Percentiles rank a stretch among this genome's conserved stretches.
Evolutionary conservation across 92 coral and sea anemone species (phyloP).

Genomic region (Palythoa grandiflora): DNA sequence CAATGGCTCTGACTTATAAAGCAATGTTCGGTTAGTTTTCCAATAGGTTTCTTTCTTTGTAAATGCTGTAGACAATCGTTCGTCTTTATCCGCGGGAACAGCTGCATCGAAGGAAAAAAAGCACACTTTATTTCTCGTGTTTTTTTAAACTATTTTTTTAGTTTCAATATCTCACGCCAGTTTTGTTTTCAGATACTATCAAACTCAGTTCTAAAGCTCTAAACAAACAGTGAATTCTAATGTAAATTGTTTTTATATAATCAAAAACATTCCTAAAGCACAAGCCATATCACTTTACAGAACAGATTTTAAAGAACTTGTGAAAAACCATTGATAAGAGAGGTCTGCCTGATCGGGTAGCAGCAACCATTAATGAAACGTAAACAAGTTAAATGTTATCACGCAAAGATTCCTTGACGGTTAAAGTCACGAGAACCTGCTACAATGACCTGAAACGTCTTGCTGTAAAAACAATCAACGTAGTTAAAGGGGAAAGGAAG

Average conservation of each 20-base stretch:
- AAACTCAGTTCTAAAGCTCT: neutral
- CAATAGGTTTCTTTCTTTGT: neutral
- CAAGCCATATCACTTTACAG: constrained; percentile 31
- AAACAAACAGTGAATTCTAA: neutral
- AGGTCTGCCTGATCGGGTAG: constrained; percentile 5
- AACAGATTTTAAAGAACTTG: neutral
- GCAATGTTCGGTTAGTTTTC: neutral
- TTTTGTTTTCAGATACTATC: constrained; percentile 8
- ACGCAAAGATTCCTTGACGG: constrained; percentile 23
- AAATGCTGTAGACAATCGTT: neutral
- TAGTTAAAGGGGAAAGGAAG: constrained; percentile 1
- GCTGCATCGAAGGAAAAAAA: neutral
- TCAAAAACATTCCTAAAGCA: neutral
- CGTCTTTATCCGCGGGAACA: neutral
- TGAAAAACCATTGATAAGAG: constrained; percentile 14
- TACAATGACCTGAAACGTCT: neutral
- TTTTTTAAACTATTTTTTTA: neutral
- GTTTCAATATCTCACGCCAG: neutral
- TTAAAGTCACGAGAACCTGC: constrained; percentile 39
- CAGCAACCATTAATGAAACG: constrained; percentile 12
- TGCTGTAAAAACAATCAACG: constrained; percentile 1
- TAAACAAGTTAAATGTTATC: constrained; percentile 27
- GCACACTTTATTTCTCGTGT: neutral
- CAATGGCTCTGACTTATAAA: neutral
- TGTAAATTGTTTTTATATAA: neutral